Percentiles rank a stretch among this genome's conserved stretches.
Evolutionary conservation across 2,797 vertebrate species (phyloP).

Genomic region (Channallabes apus): DNA sequence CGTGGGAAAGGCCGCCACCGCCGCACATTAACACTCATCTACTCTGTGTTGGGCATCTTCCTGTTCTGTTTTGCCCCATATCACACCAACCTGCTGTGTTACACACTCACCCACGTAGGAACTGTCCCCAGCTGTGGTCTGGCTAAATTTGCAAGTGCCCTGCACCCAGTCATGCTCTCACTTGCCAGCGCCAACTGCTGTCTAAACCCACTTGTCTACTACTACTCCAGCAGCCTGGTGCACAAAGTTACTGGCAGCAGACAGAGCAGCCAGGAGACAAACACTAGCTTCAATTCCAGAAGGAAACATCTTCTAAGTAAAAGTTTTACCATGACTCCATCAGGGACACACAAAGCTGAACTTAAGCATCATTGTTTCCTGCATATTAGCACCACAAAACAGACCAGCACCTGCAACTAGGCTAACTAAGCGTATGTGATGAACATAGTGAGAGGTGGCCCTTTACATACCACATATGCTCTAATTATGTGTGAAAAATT

Average conservation of each 20-base stretch:
- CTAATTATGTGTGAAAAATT: fast-evolving
- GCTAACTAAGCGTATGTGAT: no score
- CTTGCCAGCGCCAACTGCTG: slow-evolving; percentile 74
- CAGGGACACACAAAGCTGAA: neutral
- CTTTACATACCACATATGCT: neutral
- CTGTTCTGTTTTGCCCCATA: slow-evolving; percentile 75
- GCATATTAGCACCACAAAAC: neutral
- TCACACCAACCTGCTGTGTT: slow-evolving; percentile 73
- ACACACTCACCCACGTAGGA: slow-evolving; percentile 70
- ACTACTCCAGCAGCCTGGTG: slow-evolving; percentile 67
- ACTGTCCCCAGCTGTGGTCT: slow-evolving; percentile 66
- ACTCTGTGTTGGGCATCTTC: slow-evolving; percentile 72
- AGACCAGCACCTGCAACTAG: neutral
- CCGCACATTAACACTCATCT: slow-evolving; percentile 70
- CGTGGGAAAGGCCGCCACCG: slow-evolving; percentile 49
- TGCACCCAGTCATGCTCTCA: slow-evolving; percentile 70
- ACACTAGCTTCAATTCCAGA: neutral
- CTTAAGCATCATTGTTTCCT: neutral
- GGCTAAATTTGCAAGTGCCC: slow-evolving; percentile 57
- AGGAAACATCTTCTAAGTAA: neutral
- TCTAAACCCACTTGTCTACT: slow-evolving; percentile 75
- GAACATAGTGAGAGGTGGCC: neutral
- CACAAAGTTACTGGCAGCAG: slow-evolving; percentile 50
- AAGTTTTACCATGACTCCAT: neutral
- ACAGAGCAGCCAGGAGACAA: slow-evolving; percentile 49